Conservation (phyloP, 2,888 invertebrate species). For the Antheraea assamensis region DNA sequence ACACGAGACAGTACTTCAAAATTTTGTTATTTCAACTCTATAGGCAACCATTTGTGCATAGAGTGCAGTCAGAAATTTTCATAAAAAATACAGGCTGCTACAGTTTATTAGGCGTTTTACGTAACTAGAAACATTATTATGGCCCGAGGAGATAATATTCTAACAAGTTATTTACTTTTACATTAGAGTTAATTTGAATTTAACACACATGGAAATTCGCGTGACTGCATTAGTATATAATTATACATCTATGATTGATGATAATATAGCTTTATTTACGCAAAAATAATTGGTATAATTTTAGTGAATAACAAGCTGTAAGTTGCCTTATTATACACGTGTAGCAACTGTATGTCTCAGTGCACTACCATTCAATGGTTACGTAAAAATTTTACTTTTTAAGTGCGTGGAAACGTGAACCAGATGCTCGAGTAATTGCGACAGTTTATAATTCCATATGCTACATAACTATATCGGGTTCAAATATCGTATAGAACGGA, state of each 20-base stretch:
- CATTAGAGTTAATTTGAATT: conserved; percentile 2
- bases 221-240: background rate
- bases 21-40: too few relatives aligned
- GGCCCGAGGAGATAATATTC: background rate
- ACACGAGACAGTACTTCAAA: too few relatives aligned
- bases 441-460: conserved; percentile 4
- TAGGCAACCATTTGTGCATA: too few relatives aligned
- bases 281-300: conserved; percentile 2
- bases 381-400: conserved; percentile 33
- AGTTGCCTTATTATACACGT: background rate
- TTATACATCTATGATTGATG: background rate
- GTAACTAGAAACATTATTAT: background rate
- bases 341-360: background rate
- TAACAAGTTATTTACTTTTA: background rate
- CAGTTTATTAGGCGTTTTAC: background rate
- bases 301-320: conserved; percentile 3
- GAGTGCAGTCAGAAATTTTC: background rate
- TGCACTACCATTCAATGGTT: conserved; percentile 18
- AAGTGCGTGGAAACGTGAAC: conserved; percentile 25
- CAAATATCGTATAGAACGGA: background rate
- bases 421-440: conserved; percentile 18
- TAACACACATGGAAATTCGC: background rate
- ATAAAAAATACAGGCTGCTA: background rate
- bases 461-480: conserved; percentile 4
- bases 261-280: background rate